These are phyloP conservation scores for Anagyrus pseudococci DNA, from an alignment of 2,888 invertebrate species.

Conservation along the genomic window DNA sequence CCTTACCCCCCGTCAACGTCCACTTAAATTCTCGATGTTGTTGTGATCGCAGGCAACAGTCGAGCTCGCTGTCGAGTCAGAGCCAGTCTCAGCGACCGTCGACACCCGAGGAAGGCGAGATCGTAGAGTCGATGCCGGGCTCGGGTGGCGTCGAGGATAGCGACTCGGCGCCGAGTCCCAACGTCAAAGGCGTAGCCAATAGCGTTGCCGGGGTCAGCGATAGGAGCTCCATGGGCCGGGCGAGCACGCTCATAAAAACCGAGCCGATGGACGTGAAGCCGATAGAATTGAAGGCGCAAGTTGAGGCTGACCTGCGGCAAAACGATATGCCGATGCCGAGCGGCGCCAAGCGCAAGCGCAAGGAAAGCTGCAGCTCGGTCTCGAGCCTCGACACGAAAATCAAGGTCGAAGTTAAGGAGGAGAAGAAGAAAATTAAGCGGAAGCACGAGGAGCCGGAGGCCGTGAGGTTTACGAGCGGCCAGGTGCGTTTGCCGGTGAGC, in stretches of 20 bases:
- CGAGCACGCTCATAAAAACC: neutral
- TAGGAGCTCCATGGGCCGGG: slow-evolving; percentile 8
- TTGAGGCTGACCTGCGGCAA: neutral
- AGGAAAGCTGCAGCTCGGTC: slow-evolving; percentile 50
- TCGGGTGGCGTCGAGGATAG: slow-evolving; percentile 19
- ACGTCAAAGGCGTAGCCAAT: neutral
- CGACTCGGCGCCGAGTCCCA: slow-evolving; percentile 23
- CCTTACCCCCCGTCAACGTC: too few relatives aligned
- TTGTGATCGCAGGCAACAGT: slow-evolving; percentile 18
- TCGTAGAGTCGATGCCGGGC: slow-evolving; percentile 46
- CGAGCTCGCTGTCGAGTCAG: slow-evolving; percentile 37
- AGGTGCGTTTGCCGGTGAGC: slow-evolving; percentile 46
- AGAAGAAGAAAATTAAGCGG: slow-evolving; percentile 47
- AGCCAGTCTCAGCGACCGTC: slow-evolving; percentile 47
- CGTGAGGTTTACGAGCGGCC: slow-evolving; percentile 53
- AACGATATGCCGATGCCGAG: neutral
- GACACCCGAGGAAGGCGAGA: slow-evolving; percentile 59
- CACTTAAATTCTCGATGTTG: neutral
- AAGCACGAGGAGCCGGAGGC: slow-evolving; percentile 46
- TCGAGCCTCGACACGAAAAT: slow-evolving; percentile 54
- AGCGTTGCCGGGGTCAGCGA: slow-evolving; percentile 21
- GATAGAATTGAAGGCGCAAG: slow-evolving; percentile 11
- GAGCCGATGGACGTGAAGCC: slow-evolving; percentile 19
- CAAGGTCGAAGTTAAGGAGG: slow-evolving; percentile 55
- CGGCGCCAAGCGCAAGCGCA: slow-evolving; percentile 35